phyloP scores from a whole-genome alignment of 2,888 invertebrate genomes.

The Oligia fasciuncula region DNA sequence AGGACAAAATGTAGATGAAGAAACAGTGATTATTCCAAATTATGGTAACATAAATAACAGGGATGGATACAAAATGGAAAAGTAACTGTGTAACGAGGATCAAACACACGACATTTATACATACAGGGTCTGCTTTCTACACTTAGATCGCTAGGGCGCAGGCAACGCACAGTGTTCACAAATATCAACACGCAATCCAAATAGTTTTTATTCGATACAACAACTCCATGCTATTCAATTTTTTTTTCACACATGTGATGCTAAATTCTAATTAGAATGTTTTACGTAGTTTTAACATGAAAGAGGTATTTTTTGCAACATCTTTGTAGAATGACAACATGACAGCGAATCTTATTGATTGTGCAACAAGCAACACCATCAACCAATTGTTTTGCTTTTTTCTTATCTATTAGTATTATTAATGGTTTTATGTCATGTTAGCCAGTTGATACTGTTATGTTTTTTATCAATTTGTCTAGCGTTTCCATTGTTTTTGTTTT shows the following conservation, averaged over 20 bases:
- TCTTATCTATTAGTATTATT: neutral
- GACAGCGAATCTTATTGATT: neutral
- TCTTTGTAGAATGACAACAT: neutral
- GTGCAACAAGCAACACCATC: neutral
- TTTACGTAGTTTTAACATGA: conserved; percentile 13
- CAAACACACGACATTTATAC: conserved; percentile 63
- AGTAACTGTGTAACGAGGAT: conserved; percentile 62
- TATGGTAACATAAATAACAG: conserved; percentile 33
- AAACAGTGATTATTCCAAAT: conserved; percentile 11
- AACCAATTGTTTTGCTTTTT: conserved; percentile 5
- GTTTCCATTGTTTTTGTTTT: conserved; percentile 4
- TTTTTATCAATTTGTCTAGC: neutral
- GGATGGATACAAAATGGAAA: conserved; percentile 51
- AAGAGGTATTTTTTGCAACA: neutral
- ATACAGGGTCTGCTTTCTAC: conserved; percentile 80
- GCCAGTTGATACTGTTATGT: neutral
- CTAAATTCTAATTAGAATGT: conserved; percentile 53
- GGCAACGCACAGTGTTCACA: conserved; percentile 85
- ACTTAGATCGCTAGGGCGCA: conserved; percentile 85
- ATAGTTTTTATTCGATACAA: conserved; percentile 61
- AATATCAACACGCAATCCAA: conserved; percentile 66
- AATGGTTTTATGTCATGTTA: neutral
- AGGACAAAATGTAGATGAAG: neutral
- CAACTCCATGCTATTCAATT: conserved; percentile 61
- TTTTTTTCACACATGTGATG: conserved; percentile 65